A percentile compares a stretch with the other conserved stretches of the same genome.
Evolutionary conservation across 2,113 vertebrate genomes (phyloP).

Genomic region (Alethe castanea): DNA sequence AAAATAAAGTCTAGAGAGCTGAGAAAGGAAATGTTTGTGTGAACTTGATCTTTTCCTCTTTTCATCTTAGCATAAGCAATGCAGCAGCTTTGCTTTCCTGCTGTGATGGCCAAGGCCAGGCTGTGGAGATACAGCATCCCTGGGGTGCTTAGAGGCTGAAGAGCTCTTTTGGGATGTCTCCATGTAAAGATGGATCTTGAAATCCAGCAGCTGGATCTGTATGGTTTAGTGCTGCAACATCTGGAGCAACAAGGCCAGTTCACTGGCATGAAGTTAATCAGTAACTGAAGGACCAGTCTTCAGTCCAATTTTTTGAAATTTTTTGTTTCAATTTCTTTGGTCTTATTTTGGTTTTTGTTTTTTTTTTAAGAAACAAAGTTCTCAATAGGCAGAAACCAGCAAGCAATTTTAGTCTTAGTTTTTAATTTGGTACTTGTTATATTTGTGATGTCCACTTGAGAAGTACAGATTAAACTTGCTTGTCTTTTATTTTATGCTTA

Average conservation of each 20-base stretch:
- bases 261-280: not conserved
- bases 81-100: not conserved
- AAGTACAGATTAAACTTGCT: not conserved
- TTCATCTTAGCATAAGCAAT: not conserved
- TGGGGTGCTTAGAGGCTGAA: not conserved
- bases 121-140: not conserved
- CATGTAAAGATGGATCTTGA: not conserved
- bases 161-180: not conserved
- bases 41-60: not conserved
- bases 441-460: not conserved
- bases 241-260: not conserved
- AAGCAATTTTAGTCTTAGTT: not conserved
- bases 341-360: not conserved
- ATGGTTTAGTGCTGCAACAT: not conserved
- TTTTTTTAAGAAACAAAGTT: not conserved
- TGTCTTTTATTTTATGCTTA: not conserved
- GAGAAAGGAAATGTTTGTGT: constrained; percentile 4
- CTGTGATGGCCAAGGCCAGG: not conserved
- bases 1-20: not conserved
- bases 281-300: not conserved
- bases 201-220: not conserved
- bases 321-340: not conserved
- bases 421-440: not conserved
- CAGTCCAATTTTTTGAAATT: not conserved
- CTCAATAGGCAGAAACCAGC: not conserved